Conservation (phyloP, 2,797 vertebrate genomes). For the Sebastolobus altivelis region DNA sequence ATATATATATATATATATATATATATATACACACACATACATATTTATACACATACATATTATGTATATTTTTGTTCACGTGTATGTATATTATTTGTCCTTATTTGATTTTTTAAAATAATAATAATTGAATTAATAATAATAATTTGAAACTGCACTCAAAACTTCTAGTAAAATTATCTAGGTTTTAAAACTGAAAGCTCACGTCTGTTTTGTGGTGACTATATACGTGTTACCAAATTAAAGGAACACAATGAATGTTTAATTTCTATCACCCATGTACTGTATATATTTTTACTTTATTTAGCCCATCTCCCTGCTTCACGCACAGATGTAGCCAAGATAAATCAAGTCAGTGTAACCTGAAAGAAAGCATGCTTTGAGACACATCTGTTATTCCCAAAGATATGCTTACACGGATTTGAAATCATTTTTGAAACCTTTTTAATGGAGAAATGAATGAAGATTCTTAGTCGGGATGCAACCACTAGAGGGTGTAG, state of each 20-base stretch:
- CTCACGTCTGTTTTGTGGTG: not conserved
- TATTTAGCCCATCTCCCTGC: conserved; percentile 8
- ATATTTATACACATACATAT: no score
- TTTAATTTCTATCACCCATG: not conserved
- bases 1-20: no score
- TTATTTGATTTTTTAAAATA: not conserved
- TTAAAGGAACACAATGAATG: not conserved
- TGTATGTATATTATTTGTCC: no score
- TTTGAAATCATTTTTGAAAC: not conserved
- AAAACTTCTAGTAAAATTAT: not conserved
- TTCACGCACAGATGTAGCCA: conserved; percentile 3
- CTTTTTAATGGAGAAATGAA: not conserved
- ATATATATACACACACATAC: no score
- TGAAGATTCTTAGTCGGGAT: not conserved
- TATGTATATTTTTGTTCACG: not conserved
- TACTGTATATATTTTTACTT: not conserved
- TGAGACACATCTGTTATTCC: not conserved
- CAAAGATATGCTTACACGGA: not conserved
- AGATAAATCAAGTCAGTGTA: conserved; percentile 32
- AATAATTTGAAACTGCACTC: not conserved
- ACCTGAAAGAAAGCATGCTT: conserved; percentile 2
- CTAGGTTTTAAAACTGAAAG: not conserved
- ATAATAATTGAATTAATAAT: not conserved
- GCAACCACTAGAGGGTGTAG: conserved; percentile 55
- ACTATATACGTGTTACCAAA: not conserved